Evolutionary conservation across 2,113 vertebrate genomes (phyloP).

Genomic region (Peromyscus polionotus): DNA sequence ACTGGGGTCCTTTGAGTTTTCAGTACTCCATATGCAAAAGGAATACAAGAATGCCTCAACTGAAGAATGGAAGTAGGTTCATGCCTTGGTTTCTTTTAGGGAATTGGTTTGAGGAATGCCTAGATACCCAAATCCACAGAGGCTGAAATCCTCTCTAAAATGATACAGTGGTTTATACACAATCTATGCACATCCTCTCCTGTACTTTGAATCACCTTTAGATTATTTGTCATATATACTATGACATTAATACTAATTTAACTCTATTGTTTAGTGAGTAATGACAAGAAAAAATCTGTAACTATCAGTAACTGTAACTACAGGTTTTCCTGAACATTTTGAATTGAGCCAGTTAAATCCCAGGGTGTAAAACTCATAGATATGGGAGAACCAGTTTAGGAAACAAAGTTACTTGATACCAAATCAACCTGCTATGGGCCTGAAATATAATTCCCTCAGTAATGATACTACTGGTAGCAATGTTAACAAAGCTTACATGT

Average conservation of each 20-base stretch:
- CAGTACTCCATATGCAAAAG: background rate
- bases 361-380: background rate
- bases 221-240: background rate
- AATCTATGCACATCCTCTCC: background rate
- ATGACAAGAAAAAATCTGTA: background rate
- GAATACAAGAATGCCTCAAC: background rate
- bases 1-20: background rate
- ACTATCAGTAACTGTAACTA: background rate
- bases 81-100: background rate
- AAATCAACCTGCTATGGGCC: accelerated
- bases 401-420: background rate
- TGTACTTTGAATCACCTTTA: background rate
- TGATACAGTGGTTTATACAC: background rate
- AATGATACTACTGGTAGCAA: background rate
- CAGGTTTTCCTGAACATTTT: background rate
- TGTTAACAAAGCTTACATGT: background rate
- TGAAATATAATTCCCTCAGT: background rate
- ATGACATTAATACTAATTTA: background rate
- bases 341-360: background rate
- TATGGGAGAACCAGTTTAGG: background rate
- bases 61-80: background rate
- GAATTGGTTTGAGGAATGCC: background rate
- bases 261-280: background rate
- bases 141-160: background rate
- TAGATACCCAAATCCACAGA: background rate